Conservation (phyloP, 2,888 invertebrate species). For the Acrobasis suavella region DNA sequence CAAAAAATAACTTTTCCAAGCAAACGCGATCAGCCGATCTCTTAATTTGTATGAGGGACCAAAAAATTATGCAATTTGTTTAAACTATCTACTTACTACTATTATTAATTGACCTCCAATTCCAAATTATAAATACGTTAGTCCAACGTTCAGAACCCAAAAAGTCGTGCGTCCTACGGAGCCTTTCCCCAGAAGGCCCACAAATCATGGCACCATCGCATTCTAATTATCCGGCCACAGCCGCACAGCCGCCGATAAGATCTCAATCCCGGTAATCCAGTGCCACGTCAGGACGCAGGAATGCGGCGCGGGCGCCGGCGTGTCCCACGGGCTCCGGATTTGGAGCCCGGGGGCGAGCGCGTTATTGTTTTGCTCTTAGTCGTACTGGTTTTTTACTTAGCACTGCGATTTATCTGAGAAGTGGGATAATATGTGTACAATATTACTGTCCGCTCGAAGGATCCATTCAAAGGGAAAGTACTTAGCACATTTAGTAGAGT, state of each 20-base stretch:
- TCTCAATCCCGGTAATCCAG: constrained; percentile 51
- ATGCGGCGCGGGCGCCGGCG: constrained; percentile 30
- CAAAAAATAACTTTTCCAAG: no score
- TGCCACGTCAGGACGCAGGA: constrained; percentile 30
- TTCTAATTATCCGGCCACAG: constrained; percentile 55
- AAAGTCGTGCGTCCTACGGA: neutral
- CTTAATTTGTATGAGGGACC: no score
- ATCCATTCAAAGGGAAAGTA: no score
- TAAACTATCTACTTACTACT: no score
- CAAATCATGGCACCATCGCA: constrained; percentile 58
- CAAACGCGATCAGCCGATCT: no score
- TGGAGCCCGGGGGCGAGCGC: neutral
- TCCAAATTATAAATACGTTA: no score
- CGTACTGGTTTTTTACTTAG: neutral
- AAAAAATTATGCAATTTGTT: no score
- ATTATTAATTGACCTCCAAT: no score
- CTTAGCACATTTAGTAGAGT: no score
- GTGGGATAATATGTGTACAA: neutral
- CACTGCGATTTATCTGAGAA: neutral
- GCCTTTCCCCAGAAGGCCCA: constrained; percentile 29
- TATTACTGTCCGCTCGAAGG: no score
- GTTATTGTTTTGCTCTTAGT: neutral
- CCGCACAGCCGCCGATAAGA: constrained; percentile 49
- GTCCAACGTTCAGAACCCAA: no score
- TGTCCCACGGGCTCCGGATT: constrained; percentile 8